These are phyloP conservation scores for Zootoca vivipara DNA, from an alignment of 2,113 vertebrate genomes.

Conservation along the genomic window DNA sequence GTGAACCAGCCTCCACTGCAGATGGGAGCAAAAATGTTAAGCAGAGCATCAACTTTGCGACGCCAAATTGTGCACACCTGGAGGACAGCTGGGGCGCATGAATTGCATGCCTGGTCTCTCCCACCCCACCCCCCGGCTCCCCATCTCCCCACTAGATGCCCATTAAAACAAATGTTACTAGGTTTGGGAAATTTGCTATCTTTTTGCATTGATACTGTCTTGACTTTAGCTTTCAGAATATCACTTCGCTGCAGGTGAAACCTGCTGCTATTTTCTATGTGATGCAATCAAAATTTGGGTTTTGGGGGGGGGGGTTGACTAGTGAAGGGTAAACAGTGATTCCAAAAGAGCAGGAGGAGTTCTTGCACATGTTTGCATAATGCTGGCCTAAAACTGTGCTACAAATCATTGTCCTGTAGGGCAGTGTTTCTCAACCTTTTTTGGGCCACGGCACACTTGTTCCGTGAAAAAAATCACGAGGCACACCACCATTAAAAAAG, in stretches of 20 bases:
- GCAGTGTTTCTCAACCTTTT: too few species aligned
- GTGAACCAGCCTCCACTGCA: too few species aligned
- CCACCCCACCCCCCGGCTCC: too few species aligned
- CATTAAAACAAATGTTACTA: not conserved
- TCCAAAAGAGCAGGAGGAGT: not conserved
- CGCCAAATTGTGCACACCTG: not conserved
- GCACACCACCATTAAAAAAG: too few species aligned
- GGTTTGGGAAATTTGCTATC: not conserved
- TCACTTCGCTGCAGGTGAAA: conserved; percentile 28
- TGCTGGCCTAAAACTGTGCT: not conserved
- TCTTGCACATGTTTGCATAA: not conserved
- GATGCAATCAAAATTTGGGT: not conserved
- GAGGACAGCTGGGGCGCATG: not conserved
- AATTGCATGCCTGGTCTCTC: not conserved
- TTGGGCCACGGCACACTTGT: too few species aligned
- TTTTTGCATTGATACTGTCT: not conserved
- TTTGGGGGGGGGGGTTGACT: not conserved
- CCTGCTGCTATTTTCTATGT: not conserved
- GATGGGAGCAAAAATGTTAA: not conserved
- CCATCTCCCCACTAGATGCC: too few species aligned
- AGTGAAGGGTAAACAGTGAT: too few species aligned
- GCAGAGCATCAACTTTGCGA: not conserved
- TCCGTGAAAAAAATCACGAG: too few species aligned
- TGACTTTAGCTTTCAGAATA: conserved; percentile 17
- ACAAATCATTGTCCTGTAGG: not conserved